These are phyloP conservation scores for Pristionchus exspectatus DNA, from an alignment of 2,888 invertebrate genomes.

Conservation along the genomic window DNA sequence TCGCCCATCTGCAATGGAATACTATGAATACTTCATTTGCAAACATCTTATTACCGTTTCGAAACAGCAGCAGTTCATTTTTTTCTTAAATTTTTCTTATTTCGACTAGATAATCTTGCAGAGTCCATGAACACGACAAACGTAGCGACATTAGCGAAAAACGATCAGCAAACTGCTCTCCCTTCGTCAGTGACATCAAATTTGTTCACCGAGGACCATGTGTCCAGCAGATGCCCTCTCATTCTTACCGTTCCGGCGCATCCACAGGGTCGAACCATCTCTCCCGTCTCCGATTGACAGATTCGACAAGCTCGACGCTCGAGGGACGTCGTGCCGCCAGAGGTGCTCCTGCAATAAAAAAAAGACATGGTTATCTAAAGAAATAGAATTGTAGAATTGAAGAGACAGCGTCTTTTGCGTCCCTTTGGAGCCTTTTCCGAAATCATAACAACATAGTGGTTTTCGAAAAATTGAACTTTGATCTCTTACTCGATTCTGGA, in stretches of 20 bases:
- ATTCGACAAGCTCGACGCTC: slow-evolving; percentile 70
- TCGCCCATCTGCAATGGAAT: slow-evolving; percentile 66
- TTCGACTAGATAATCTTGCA: neutral
- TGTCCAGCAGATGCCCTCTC: neutral
- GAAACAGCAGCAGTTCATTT: neutral
- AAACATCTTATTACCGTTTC: neutral
- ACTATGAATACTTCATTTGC: neutral
- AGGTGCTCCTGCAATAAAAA: neutral
- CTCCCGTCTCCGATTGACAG: slow-evolving; percentile 73
- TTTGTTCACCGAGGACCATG: neutral
- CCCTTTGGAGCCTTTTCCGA: too few species aligned
- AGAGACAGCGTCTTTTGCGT: too few species aligned
- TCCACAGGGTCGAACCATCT: slow-evolving; percentile 72
- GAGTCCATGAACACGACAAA: neutral
- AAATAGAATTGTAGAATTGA: neutral
- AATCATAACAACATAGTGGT: neutral
- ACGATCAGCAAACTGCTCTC: too few species aligned
- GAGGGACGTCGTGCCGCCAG: slow-evolving; percentile 50
- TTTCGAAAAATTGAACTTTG: neutral
- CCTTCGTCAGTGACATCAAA: too few species aligned
- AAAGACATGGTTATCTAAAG: neutral
- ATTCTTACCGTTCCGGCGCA: slow-evolving; percentile 71
- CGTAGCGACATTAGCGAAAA: too few species aligned
- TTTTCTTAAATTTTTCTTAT: neutral
- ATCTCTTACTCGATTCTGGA: slow-evolving; percentile 45